These are phyloP conservation scores for Papilio gigon DNA, from an alignment of 2,888 invertebrate species.

Conservation along the genomic window DNA sequence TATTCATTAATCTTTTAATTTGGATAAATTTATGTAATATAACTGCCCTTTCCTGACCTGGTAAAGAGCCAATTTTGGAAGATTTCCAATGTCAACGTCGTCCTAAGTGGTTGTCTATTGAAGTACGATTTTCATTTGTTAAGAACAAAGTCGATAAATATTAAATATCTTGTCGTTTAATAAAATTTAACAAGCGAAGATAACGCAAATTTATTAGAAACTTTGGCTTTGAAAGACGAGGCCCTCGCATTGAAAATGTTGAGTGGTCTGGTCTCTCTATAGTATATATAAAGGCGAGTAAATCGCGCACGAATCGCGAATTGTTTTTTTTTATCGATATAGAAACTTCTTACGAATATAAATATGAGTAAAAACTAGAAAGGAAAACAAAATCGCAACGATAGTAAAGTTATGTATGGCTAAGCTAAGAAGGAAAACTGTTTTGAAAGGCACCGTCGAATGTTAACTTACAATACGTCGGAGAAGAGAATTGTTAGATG, in stretches of 20 bases:
- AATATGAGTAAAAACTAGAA: too few relatives aligned
- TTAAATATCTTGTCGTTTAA: neutral
- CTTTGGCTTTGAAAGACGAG: slow-evolving; percentile 1
- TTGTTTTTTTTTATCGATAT: too few relatives aligned
- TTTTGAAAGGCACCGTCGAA: too few relatives aligned
- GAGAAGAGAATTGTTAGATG: too few relatives aligned
- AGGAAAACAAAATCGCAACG: too few relatives aligned
- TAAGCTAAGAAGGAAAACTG: too few relatives aligned
- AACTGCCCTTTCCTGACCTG: neutral
- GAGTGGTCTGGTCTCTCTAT: neutral
- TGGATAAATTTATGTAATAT: neutral
- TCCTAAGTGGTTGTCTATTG: slow-evolving; percentile 16
- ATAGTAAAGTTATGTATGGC: too few relatives aligned
- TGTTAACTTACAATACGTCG: too few relatives aligned
- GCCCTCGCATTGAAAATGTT: neutral
- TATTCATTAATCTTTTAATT: neutral
- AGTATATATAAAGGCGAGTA: neutral
- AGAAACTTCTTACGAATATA: too few relatives aligned
- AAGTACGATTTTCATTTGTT: slow-evolving; percentile 15
- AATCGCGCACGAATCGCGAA: neutral
- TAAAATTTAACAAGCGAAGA: slow-evolving; percentile 13
- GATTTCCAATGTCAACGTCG: neutral
- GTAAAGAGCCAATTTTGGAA: slow-evolving; percentile 24
- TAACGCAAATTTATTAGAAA: slow-evolving; percentile 11
- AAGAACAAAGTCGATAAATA: neutral